Percentiles rank a stretch among this genome's conserved stretches.
Evolutionary conservation across 1,140 invertebrate genomes (phyloP).

Genomic region (Drosophila melanogaster): DNA sequence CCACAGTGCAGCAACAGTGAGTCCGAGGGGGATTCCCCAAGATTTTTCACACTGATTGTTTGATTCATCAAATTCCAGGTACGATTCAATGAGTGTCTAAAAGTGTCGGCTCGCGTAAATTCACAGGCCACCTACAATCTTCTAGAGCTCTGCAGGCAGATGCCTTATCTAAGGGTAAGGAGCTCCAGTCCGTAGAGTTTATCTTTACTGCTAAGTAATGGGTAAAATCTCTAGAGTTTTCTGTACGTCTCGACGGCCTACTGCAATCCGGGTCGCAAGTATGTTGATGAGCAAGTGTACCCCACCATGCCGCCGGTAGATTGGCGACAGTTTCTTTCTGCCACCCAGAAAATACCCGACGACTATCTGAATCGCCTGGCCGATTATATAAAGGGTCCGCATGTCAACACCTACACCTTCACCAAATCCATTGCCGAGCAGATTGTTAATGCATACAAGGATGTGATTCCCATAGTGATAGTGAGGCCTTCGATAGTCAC

Average conservation of each 20-base stretch:
- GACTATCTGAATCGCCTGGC: constrained; percentile 87
- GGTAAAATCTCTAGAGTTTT: constrained; percentile 86
- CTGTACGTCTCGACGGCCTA: constrained; percentile 96
- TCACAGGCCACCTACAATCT: constrained; percentile 87
- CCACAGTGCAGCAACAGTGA: constrained; percentile 94
- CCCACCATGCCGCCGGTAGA: constrained; percentile 87
- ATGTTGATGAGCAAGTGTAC: constrained; percentile 91
- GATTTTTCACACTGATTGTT: not conserved
- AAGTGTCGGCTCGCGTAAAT: constrained; percentile 87
- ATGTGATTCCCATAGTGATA: constrained; percentile 92
- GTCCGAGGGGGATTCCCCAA: constrained; percentile 9
- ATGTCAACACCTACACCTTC: constrained; percentile 95
- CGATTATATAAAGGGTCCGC: constrained; percentile 87
- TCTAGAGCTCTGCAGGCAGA: constrained; percentile 87
- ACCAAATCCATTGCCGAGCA: constrained; percentile 94
- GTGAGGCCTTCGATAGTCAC: constrained; percentile 96
- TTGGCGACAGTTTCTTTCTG: constrained; percentile 87
- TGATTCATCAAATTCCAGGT: constrained; percentile 37
- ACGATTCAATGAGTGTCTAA: constrained; percentile 92
- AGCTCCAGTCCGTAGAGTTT: too few species aligned
- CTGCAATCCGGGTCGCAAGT: constrained; percentile 90
- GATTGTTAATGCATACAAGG: constrained; percentile 87
- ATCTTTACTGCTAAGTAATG: not conserved
- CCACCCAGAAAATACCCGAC: constrained; percentile 86
- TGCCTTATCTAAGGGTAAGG: constrained; percentile 89